phyloP scores from a whole-genome alignment of 2,888 invertebrate genomes.

The Griposia aprilina region DNA sequence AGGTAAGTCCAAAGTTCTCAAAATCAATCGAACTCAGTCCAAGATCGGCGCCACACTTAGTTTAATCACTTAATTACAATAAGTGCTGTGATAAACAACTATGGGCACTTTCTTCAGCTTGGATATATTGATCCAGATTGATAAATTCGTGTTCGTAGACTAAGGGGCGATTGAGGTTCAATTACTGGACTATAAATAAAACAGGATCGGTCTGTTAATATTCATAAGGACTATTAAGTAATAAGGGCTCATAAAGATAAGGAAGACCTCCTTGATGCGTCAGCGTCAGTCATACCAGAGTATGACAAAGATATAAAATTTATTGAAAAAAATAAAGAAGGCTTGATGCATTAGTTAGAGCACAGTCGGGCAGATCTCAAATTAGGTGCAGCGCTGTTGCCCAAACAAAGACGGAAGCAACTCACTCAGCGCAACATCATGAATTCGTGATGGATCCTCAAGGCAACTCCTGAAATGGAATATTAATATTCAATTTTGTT shows the following conservation, averaged over 20 bases:
- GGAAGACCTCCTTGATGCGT: constrained; percentile 13
- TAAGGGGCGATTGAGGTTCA: constrained; percentile 49
- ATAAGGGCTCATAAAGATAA: constrained; percentile 45
- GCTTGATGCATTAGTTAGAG: not conserved
- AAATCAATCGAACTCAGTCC: constrained; percentile 50
- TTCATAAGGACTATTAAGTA: constrained; percentile 36
- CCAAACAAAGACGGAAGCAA: constrained; percentile 19
- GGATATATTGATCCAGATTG: constrained; percentile 51
- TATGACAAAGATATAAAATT: constrained; percentile 5
- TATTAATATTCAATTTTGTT: constrained; percentile 50
- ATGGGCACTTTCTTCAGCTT: constrained; percentile 56
- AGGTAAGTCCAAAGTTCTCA: constrained; percentile 26
- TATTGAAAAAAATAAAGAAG: constrained; percentile 8
- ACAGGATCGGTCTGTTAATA: constrained; percentile 25
- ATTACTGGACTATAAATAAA: constrained; percentile 39
- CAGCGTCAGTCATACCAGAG: not conserved
- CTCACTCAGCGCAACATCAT: constrained; percentile 21
- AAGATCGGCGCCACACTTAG: constrained; percentile 61
- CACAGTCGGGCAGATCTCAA: not conserved
- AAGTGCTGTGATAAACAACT: constrained; percentile 63
- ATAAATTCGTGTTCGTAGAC: constrained; percentile 56
- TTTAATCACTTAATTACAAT: constrained; percentile 66
- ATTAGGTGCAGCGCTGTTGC: constrained; percentile 1
- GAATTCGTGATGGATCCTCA: constrained; percentile 36
- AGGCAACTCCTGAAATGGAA: constrained; percentile 38